These are phyloP conservation scores for Agrypnia vestita DNA, from an alignment of 1,140 invertebrate species.

Conservation along the genomic window DNA sequence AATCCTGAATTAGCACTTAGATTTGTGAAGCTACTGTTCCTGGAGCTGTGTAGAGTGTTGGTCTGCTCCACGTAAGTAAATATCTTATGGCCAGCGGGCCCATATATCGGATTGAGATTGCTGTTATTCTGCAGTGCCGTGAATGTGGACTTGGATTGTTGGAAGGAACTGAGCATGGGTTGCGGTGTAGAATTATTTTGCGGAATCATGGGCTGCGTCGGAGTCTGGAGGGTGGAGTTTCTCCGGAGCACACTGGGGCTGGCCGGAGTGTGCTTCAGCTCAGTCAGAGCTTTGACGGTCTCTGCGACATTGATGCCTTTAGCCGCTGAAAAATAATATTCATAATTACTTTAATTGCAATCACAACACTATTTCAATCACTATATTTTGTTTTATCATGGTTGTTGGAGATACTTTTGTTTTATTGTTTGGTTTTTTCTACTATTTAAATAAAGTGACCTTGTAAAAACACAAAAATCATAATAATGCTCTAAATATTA, in stretches of 20 bases:
- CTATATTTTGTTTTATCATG: no score
- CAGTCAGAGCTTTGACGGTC: constrained; percentile 88
- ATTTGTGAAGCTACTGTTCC: constrained; percentile 64
- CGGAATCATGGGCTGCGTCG: constrained; percentile 61
- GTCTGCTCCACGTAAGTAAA: constrained; percentile 54
- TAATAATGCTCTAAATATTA: no score
- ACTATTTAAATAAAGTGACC: no score
- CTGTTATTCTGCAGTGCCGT: constrained; percentile 65
- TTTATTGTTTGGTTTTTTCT: no score
- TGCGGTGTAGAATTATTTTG: constrained; percentile 60
- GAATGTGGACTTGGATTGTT: constrained; percentile 70
- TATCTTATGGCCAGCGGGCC: constrained; percentile 67
- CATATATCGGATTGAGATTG: constrained; percentile 71
- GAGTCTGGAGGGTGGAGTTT: constrained; percentile 62
- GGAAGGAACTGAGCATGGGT: constrained; percentile 71
- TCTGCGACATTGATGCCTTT: constrained; percentile 82
- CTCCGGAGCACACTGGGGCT: constrained; percentile 85
- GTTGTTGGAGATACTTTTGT: no score
- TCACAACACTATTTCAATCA: no score
- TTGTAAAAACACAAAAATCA: no score
- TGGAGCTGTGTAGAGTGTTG: constrained; percentile 64
- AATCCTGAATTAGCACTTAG: constrained; percentile 62
- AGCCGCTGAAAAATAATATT: constrained; percentile 21
- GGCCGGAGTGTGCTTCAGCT: constrained; percentile 88
- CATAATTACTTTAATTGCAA: no score